Evolutionary conservation across 1,140 invertebrate genomes (phyloP).

Genomic region (Caenorhabditis remanei): DNA sequence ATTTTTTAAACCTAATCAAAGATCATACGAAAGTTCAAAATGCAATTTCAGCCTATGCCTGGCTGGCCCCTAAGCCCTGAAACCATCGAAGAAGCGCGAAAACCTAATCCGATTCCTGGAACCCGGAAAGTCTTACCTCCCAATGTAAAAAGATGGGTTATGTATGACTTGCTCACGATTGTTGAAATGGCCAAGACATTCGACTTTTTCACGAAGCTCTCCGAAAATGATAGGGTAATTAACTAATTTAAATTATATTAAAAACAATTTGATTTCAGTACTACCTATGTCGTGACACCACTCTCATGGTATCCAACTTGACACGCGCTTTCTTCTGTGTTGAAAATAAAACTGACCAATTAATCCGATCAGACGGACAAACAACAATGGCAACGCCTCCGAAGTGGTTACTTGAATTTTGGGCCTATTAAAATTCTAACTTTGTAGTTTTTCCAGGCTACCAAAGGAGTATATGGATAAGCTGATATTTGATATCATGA

Average conservation of each 20-base stretch:
- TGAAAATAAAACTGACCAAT: slow-evolving; percentile 24
- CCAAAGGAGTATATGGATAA: neutral
- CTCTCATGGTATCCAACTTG: slow-evolving; percentile 1
- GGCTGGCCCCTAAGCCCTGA: slow-evolving; percentile 20
- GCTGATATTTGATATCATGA: neutral
- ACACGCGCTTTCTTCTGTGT: neutral
- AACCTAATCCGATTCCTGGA: neutral
- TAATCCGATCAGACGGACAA: slow-evolving; percentile 24
- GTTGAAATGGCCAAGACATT: slow-evolving; percentile 36
- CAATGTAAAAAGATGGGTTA: slow-evolving; percentile 27
- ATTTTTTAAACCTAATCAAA: no score
- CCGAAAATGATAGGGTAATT: slow-evolving; percentile 13
- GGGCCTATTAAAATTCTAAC: neutral
- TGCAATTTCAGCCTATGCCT: slow-evolving; percentile 30
- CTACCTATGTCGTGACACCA: slow-evolving; percentile 30
- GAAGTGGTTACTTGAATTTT: neutral
- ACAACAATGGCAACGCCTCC: neutral
- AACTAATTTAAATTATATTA: neutral
- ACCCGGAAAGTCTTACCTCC: neutral
- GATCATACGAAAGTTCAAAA: no score
- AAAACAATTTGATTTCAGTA: neutral
- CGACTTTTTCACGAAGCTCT: slow-evolving; percentile 24
- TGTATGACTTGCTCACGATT: slow-evolving; percentile 21
- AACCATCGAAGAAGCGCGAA: neutral
- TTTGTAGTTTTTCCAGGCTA: neutral